These are phyloP conservation scores for Callaeas wilsoni DNA, from an alignment of 2,113 vertebrate species.

Conservation along the genomic window DNA sequence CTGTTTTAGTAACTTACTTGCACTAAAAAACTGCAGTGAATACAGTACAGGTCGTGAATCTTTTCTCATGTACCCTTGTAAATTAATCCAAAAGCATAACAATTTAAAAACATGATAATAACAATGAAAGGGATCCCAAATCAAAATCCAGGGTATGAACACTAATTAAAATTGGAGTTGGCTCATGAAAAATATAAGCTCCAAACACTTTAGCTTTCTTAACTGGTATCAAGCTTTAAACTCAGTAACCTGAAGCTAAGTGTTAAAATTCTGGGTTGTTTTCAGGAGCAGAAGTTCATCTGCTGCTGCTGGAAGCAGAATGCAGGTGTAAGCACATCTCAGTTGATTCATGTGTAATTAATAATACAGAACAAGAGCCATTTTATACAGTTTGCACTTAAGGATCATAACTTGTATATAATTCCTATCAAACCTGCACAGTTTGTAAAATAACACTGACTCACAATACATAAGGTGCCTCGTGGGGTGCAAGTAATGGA, in stretches of 20 bases:
- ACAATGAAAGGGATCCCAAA: neutral
- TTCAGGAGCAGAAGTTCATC: neutral
- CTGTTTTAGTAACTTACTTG: neutral
- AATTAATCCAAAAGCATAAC: neutral
- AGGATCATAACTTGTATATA: neutral
- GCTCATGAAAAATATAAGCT: neutral
- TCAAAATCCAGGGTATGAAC: neutral
- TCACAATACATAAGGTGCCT: neutral
- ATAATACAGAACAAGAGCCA: neutral
- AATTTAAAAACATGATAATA: neutral
- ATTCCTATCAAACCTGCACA: neutral
- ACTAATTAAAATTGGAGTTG: neutral
- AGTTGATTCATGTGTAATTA: constrained; percentile 12
- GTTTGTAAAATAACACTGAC: constrained; percentile 18
- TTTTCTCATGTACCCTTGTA: neutral
- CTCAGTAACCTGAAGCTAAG: neutral
- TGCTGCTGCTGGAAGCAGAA: neutral
- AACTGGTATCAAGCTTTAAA: neutral
- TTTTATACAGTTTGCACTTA: neutral
- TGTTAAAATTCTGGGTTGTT: neutral
- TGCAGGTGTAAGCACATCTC: neutral
- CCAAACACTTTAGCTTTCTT: neutral
- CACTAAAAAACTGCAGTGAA: neutral
- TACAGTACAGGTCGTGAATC: neutral
- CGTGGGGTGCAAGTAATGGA: neutral